These are phyloP conservation scores for Microcebus griseorufus DNA, from an alignment of 2,113 vertebrate genomes.

Conservation along the genomic window DNA sequence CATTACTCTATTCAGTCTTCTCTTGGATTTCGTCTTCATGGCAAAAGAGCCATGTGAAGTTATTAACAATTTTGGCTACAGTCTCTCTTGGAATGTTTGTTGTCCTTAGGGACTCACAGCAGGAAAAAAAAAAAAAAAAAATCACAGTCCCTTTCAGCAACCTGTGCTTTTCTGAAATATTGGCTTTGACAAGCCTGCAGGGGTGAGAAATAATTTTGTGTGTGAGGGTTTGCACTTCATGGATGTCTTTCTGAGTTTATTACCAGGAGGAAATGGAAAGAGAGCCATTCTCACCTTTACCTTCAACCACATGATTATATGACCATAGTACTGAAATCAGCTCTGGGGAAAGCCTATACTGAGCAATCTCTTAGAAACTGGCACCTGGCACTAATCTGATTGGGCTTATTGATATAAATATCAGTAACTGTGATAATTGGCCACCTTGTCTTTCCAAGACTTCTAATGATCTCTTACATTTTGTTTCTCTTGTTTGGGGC, in stretches of 20 bases:
- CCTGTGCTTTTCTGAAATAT: slow-evolving; percentile 74
- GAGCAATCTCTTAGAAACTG: neutral
- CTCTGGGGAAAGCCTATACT: neutral
- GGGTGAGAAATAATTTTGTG: slow-evolving; percentile 79
- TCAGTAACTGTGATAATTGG: neutral
- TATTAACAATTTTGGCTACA: slow-evolving; percentile 62
- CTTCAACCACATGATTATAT: neutral
- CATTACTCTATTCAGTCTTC: neutral
- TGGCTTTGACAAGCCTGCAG: slow-evolving; percentile 78
- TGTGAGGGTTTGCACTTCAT: slow-evolving; percentile 73
- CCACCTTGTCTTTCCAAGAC: neutral
- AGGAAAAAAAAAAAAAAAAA: neutral
- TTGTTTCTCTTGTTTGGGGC: neutral
- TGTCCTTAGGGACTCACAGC: slow-evolving; percentile 64
- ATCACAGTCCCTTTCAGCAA: slow-evolving; percentile 56
- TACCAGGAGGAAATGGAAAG: slow-evolving; percentile 68
- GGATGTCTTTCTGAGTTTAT: slow-evolving; percentile 72
- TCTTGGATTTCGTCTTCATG: slow-evolving; percentile 11
- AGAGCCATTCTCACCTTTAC: slow-evolving; percentile 58
- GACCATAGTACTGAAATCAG: neutral
- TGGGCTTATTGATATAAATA: neutral
- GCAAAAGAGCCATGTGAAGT: slow-evolving; percentile 42
- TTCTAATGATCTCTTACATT: neutral
- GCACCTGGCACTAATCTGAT: neutral
- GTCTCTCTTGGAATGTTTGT: slow-evolving; percentile 69